phyloP scores from a whole-genome alignment of 2,888 invertebrate species.

The Cacoxenus indagator region DNA sequence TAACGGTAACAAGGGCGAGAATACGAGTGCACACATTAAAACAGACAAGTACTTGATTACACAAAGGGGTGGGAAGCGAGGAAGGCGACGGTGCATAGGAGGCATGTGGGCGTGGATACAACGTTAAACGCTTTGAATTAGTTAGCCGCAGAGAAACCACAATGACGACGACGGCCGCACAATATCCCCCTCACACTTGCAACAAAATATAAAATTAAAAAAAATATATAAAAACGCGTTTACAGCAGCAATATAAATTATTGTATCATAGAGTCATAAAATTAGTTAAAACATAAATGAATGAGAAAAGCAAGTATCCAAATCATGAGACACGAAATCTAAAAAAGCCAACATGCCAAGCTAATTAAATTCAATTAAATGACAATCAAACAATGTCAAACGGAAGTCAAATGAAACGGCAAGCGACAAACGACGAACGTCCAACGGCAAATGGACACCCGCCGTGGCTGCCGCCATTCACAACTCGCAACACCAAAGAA shows the following conservation, averaged over 20 bases:
- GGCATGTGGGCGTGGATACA: neutral
- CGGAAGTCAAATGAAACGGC: conserved; percentile 56
- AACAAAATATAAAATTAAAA: neutral
- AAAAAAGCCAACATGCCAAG: conserved; percentile 41
- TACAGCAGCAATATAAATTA: too few species aligned
- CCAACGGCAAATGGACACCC: conserved; percentile 32
- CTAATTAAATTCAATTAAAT: conserved; percentile 71
- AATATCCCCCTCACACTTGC: conserved; percentile 35
- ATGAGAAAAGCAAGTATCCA: neutral
- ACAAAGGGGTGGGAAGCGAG: neutral
- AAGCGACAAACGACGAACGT: conserved; percentile 39
- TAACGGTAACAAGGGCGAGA: conserved; percentile 10
- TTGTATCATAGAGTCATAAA: too few species aligned
- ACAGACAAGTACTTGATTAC: neutral
- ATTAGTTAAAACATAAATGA: conserved; percentile 32
- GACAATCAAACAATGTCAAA: conserved; percentile 69
- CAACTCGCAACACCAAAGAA: neutral
- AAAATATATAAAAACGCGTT: too few species aligned
- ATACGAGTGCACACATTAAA: neutral
- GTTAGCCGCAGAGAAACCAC: neutral
- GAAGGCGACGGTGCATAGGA: neutral
- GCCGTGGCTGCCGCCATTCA: neutral
- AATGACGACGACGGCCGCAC: conserved; percentile 25
- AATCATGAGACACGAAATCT: conserved; percentile 13
- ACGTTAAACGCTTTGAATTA: neutral